Base-by-base conservation (phyloP, 2,113 vertebrate species). In the Potamarius usumacintae region DNA sequence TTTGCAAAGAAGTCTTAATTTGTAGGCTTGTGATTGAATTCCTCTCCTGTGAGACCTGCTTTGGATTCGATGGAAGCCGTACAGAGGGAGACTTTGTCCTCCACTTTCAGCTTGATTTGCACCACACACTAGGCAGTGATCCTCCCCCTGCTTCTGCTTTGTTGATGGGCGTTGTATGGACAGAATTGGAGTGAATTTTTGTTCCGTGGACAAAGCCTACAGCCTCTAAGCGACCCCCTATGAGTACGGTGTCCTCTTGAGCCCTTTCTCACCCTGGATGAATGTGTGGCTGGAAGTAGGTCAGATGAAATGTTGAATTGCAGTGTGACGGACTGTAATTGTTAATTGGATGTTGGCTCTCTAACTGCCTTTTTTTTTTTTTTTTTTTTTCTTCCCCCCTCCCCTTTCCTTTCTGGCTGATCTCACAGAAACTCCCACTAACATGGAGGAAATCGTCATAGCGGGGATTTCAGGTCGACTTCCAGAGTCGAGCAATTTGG, bases 371-470 rank as follows among this genome's bases (percentile, higher is more conserved):
- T 48, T 53, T 60, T 63, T 62, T 30, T n/a, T 78, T 69, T 79
- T 86, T 78, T 42, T 42, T 2, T 2, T n/a, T n/a, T n/a, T n/a
- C n/a, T n/a, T n/a, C n/a, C n/a, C 2, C 2, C 2, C 34, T 2
- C 30, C 30, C 2, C 2, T 2, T 2, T 34, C 34, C 34, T 42
- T 42, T 42, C 42, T 63, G 27, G 52, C 18, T 52, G 78, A 53
- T 74, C 27, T 77, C 76, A 69, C 89, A 95, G 94, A 90, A 82
- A 92, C 86, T 85, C 89, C 62, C 76, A 42, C 86, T 84, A 91
- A 87, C 65, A 99, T 99, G 98, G 97, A 99, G 86, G 98, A 99
- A 60, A 96, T 99, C 9, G 97, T 99, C 86, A 96, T 99, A 82
- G 96, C 97, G 30, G 98, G 98, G 83, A 97, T 99, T 90, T 96